Conservation (phyloP, 2,797 vertebrate genomes). For the Lacerta bilineata region DNA sequence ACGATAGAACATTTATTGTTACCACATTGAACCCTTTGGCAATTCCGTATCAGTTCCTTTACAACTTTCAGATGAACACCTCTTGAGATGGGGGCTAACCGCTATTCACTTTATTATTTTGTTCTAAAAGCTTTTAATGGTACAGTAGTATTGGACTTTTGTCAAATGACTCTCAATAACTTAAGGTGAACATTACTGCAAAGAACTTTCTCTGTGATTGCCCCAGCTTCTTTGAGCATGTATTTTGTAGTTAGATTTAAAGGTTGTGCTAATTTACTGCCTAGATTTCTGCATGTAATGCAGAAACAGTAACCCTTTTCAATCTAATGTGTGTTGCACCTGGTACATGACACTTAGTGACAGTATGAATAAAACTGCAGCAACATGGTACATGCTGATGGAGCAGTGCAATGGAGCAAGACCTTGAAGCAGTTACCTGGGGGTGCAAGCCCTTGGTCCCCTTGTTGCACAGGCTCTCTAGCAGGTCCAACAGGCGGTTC, state of each 20-base stretch:
- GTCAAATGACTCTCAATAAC: neutral
- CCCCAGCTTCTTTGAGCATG: neutral
- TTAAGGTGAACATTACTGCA: neutral
- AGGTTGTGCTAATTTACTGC: neutral
- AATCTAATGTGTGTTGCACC: neutral
- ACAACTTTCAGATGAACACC: neutral
- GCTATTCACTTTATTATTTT: neutral
- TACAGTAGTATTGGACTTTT: neutral
- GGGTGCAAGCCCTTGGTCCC: constrained; percentile 69
- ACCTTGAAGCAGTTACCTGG: constrained; percentile 74
- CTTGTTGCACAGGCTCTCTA: constrained; percentile 70
- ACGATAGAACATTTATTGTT: neutral
- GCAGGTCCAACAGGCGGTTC: constrained; percentile 69
- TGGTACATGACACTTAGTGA: neutral
- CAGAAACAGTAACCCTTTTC: neutral
- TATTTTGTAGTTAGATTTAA: neutral
- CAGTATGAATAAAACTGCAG: neutral
- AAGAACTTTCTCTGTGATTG: constrained; percentile 3
- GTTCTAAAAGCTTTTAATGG: neutral
- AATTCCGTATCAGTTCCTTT: neutral
- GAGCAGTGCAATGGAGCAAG: neutral
- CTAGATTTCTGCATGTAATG: neutral
- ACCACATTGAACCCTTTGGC: neutral
- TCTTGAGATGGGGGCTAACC: neutral
- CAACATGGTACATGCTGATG: neutral